Conservation (phyloP, 2,797 vertebrate genomes). For the Coluber constrictor region DNA sequence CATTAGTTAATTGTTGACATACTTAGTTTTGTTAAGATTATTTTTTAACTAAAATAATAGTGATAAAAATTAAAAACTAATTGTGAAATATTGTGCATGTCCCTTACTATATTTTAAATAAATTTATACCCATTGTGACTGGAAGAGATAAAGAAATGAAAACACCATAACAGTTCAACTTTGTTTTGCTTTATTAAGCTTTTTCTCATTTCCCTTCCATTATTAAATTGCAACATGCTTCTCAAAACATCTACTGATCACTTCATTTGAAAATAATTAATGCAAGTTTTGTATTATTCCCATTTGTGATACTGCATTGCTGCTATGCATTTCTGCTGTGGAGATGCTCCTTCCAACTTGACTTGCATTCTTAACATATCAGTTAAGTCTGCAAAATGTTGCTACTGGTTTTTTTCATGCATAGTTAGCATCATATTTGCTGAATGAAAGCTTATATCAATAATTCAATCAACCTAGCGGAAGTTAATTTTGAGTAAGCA, state of each 20-base stretch:
- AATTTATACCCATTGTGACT: background rate
- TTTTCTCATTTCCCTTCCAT: background rate
- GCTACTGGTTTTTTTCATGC: background rate
- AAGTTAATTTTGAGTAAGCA: background rate
- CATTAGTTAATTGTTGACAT: background rate
- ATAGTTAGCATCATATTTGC: background rate
- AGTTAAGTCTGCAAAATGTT: background rate
- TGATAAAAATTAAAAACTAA: background rate
- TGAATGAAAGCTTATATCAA: background rate
- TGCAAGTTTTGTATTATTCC: background rate
- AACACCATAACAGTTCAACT: background rate
- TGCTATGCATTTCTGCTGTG: background rate
- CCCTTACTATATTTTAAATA: background rate
- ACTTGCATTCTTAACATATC: background rate
- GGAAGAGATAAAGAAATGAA: background rate
- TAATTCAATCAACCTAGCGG: background rate
- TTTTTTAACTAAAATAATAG: background rate
- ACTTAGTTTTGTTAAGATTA: background rate
- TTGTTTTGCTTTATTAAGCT: slow-evolving; percentile 3
- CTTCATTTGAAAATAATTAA: slow-evolving; percentile 6
- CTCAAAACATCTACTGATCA: slow-evolving; percentile 4
- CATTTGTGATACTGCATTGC: background rate
- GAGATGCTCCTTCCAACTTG: background rate
- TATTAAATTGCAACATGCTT: background rate
- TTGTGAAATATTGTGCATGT: background rate